These are phyloP conservation scores for Netelia inedita DNA, from an alignment of 2,888 invertebrate species.

Conservation along the genomic window DNA sequence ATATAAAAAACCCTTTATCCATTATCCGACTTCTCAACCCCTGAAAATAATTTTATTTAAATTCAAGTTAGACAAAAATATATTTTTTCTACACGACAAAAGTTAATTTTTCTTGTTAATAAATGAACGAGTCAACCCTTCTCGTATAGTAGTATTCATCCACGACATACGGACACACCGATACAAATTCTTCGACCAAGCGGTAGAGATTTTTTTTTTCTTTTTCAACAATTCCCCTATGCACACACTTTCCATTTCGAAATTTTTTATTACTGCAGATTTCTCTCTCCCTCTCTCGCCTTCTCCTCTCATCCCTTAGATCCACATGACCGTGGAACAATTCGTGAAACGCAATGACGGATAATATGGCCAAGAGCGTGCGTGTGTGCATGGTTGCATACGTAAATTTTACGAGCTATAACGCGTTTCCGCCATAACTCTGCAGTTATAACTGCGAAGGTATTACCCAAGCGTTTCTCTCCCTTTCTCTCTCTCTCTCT, in stretches of 20 bases:
- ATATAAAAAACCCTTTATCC: too few relatives aligned
- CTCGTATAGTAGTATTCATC: too few relatives aligned
- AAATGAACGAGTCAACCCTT: too few relatives aligned
- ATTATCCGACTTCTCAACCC: too few relatives aligned
- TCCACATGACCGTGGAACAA: constrained; percentile 12
- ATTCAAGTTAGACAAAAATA: too few relatives aligned
- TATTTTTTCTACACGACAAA: too few relatives aligned
- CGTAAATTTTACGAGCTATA: constrained; percentile 68
- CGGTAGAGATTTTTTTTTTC: not conserved
- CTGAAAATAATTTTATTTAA: too few relatives aligned
- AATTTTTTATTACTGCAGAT: not conserved
- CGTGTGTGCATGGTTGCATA: constrained; percentile 27
- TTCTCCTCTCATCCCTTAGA: not conserved
- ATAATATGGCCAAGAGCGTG: constrained; percentile 22
- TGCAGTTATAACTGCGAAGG: constrained; percentile 47
- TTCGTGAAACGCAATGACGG: constrained; percentile 48
- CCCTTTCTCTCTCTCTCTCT: too few relatives aligned
- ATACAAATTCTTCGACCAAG: too few relatives aligned
- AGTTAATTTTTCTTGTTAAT: too few relatives aligned
- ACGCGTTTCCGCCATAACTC: constrained; percentile 63
- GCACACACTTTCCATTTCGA: not conserved
- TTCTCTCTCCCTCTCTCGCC: not conserved
- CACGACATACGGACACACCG: too few relatives aligned
- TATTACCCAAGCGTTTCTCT: constrained; percentile 11
- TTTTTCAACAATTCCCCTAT: not conserved